Evolutionary conservation across 2,888 invertebrate genomes (phyloP), one percentile per base, ranked within the genome.

Genomic region (Tachina grossa): DNA sequence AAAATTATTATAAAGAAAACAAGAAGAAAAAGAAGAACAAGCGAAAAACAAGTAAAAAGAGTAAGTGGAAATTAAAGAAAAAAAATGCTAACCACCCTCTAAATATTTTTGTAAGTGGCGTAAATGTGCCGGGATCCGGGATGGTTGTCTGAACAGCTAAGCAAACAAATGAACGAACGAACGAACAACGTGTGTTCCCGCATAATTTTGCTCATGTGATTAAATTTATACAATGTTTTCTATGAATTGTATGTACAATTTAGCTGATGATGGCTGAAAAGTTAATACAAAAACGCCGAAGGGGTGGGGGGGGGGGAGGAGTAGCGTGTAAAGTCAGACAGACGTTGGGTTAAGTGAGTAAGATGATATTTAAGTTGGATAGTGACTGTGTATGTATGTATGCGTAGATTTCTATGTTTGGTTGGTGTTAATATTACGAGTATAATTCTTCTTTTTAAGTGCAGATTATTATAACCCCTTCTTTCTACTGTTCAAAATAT

Each of bases 181-280:
- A n/a, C 31, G 39, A 51, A 10, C 41, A 69, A 68, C 71, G 65
- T 78, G 82, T 85, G 82, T 83, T 83, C 85, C 83, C 85, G 83
- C 85, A 85, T 83, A 85, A 85, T 85, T 79, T 75, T 83, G 74
- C 75, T 79, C 85, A 83, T 85, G 83, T 83, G 83, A 83, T 85
- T 85, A 83, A 83, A 83, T 85, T 85, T 85, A 83, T 65, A 83
- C 74, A 85, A 79, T 75, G 65, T 83, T 85, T 79, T 83, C 75
- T 83, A 79, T 83, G 53, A 76, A 76, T 85, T 83, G 78, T 83
- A 71, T 75, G 66, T 75, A 85, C 71, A 78, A 83, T 77, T 77
- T 77, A 72, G 65, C 71, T 77, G 66, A 77, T 83, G 83, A 51
- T 83, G 49, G 71, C 39, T 69, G 69, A 6, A 72, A 57, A 55